Base-by-base conservation (phyloP, 2,797 vertebrate genomes). In the Simalia tracyae region DNA sequence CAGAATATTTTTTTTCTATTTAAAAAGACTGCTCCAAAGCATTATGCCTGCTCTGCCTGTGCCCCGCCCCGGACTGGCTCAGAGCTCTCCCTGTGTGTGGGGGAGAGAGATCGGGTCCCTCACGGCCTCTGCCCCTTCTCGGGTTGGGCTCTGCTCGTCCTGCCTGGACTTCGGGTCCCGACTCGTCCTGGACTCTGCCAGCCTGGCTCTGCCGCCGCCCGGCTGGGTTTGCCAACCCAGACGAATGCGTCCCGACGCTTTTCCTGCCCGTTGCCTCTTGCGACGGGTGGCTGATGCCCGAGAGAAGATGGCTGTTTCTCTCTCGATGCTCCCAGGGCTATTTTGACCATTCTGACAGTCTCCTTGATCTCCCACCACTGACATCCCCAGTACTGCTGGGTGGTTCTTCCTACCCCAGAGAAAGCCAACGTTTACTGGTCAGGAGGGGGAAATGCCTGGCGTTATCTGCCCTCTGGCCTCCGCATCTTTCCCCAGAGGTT, bases 251-350 rank as follows among this genome's bases (percentile, higher is more conserved):
- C 84, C 89, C 5, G 60, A 15, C 15, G n/a, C 14, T 3, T 81
- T 64, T 66, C 31, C 0, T 0, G 24, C 57, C 0, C 0, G 63
- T 63, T 0, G 17, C 64, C 17, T 31, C 68, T 54, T 56, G 31
- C 68, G n/a, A 22, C 63, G 31, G 92, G 46, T 54, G 64, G 42
- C 28, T 14, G 84, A 12, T 54, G 56, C 50, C 31, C 28, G 56
- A 42, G 36, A 28, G 59, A 63, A 22, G 66, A 28, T 5, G 11
- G 84, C 36, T 22, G 50, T 31, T 26, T 87, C 84, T 66, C 15
- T 81, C n/a, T 86, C 87, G 66, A 54, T 68, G 76, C 61, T 87
- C 57, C 11, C 60, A 68, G 54, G 28, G 84, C 87, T 88, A 86
- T 93, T 88, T 91, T 89, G 60, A 85, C 64, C 86, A 9, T 60